Percentiles rank a stretch among this genome's conserved stretches.
phyloP scores from a whole-genome alignment of 2,888 invertebrate species.

The Limulus polyphemus region DNA sequence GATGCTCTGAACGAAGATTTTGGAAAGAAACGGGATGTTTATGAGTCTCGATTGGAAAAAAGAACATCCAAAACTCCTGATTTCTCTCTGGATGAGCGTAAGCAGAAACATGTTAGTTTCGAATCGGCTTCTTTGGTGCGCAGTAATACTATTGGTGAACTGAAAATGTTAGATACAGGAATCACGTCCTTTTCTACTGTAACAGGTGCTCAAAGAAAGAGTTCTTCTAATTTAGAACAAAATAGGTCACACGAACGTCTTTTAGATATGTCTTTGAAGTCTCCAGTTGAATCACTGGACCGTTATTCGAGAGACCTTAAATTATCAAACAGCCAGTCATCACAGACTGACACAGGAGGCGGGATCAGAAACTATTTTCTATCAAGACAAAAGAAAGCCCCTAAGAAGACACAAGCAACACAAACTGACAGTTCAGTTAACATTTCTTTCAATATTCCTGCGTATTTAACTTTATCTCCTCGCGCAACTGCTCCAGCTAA shows the following conservation, averaged over 20 bases:
- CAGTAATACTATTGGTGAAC: slow-evolving; percentile 45
- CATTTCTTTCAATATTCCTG: slow-evolving; percentile 55
- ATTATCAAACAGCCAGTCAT: not conserved
- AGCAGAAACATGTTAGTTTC: slow-evolving; percentile 80
- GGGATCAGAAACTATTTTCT: not conserved
- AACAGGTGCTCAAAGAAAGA: slow-evolving; percentile 12
- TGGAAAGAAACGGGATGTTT: slow-evolving; percentile 6
- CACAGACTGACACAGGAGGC: not conserved
- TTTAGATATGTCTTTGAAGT: slow-evolving; percentile 17
- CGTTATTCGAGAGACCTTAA: too few relatives aligned
- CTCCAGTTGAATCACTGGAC: not conserved
- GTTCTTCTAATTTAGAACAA: slow-evolving; percentile 22
- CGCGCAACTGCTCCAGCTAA: slow-evolving; percentile 13
- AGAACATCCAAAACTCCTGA: slow-evolving; percentile 22
- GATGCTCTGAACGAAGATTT: slow-evolving; percentile 21
- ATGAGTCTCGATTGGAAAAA: not conserved
- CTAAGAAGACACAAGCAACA: slow-evolving; percentile 82
- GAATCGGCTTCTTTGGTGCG: slow-evolving; percentile 46
- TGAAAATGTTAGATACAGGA: slow-evolving; percentile 19
- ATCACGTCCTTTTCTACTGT: slow-evolving; percentile 20
- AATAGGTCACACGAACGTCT: slow-evolving; percentile 25
- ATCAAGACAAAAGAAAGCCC: slow-evolving; percentile 14
- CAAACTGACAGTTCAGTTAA: slow-evolving; percentile 68
- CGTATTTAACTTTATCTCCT: slow-evolving; percentile 36
- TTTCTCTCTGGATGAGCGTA: slow-evolving; percentile 22